phyloP scores from a whole-genome alignment of 2,113 vertebrate species.

The Gnathonemus longibarbis region DNA sequence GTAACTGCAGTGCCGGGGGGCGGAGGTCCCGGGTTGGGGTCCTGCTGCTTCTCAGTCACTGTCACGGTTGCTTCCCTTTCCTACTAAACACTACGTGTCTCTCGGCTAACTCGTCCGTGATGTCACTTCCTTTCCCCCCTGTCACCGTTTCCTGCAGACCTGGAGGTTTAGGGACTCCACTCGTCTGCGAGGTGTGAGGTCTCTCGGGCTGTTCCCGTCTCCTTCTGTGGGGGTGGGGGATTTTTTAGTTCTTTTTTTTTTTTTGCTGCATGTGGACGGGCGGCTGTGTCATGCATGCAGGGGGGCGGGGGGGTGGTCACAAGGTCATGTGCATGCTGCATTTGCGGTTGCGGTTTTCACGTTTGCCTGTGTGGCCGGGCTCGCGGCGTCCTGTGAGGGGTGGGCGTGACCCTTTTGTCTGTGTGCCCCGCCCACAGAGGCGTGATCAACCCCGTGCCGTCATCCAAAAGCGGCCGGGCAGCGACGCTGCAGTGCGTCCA shows the following conservation, averaged over 20 bases:
- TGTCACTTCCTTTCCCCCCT: background rate
- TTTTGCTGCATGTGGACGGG: constrained; percentile 55
- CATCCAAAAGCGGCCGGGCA: constrained; percentile 55
- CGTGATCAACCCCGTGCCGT: constrained; percentile 77
- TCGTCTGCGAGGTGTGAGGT: constrained; percentile 15
- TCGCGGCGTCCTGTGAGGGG: too few species aligned
- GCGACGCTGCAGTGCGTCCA: constrained; percentile 74
- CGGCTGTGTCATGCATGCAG: constrained; percentile 20
- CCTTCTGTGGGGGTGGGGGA: constrained; percentile 26
- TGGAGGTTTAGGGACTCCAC: background rate
- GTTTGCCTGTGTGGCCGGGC: background rate
- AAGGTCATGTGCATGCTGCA: background rate
- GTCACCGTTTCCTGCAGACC: background rate
- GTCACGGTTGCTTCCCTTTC: background rate
- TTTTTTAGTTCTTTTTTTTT: constrained; percentile 39
- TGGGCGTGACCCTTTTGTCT: background rate
- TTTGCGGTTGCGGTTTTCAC: background rate
- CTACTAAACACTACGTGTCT: background rate
- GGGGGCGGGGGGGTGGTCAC: background rate
- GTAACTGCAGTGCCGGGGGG: background rate
- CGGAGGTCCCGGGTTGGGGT: background rate
- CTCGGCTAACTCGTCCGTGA: background rate
- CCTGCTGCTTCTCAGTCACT: background rate
- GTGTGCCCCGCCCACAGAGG: constrained; percentile 58
- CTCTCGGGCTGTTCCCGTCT: background rate